Evolutionary conservation across 2,888 invertebrate genomes (phyloP), one percentile per base, ranked within the genome.

Genomic region (Rhyacophila evoluta): DNA sequence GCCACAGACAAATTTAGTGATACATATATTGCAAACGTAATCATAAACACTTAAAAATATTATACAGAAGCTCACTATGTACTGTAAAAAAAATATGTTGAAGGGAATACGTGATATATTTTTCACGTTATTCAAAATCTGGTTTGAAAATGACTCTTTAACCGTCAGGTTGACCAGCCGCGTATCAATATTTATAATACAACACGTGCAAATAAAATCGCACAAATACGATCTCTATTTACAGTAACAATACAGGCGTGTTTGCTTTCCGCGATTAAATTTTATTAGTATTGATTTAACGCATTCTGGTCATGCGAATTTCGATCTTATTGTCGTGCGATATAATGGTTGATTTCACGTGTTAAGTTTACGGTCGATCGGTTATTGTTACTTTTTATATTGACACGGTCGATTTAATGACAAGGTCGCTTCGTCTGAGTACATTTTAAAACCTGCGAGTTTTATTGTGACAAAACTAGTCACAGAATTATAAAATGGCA

Each of bases 231-330:
- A 55, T 19, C 55, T 55, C 55, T 19, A 55, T 55, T 55, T 19
- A 19, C 55, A 8, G 10, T 10, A 10, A 19, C 12, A 12, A 19
- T 55, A 55, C 55, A 55, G 55, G 55, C 55, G 55, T 55, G 55
- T 55, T 55, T 55, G 55, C 55, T 55, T 55, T 55, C 15, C 55
- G 19, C 19, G 55, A 55, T 55, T 19, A 19, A 19, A 55, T 15
- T 55, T 55, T 55, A 55, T 55, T 55, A 55, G 55, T 55, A 25
- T 55, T 55, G 55, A 55, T 25, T 55, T 55, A 55, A 25, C 55
- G 19, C 55, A 55, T 10, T 6, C 19, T 19, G 19, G 19, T 55
- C 55, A 55, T 55, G 55, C 55, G 55, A 55, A 55, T 25, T 19
- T 55, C 6, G 55, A 25, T 55, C 55, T 55, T 55, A 55, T 55